Evolutionary conservation across 1,140 invertebrate species (phyloP).

Genomic region (Andricus grossulariae): DNA sequence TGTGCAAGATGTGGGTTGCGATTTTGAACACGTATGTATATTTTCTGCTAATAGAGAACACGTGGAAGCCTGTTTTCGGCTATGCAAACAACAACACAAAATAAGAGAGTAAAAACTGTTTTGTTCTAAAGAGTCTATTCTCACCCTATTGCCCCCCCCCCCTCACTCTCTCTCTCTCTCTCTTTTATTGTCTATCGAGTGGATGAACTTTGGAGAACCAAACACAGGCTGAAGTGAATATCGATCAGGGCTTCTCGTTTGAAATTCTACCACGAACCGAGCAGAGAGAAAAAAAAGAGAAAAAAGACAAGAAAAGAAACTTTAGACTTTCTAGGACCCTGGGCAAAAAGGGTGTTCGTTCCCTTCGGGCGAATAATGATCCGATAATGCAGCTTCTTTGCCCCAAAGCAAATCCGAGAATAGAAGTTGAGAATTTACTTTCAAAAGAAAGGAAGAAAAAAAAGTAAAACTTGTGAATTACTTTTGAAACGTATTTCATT

Average conservation of each 20-base stretch:
- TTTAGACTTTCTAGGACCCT: conserved; percentile 8
- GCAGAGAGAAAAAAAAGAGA: neutral
- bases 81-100: neutral
- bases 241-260: conserved; percentile 23
- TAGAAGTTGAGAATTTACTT: neutral
- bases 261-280: conserved; percentile 25
- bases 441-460: neutral
- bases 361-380: conserved; percentile 6
- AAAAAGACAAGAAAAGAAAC: conserved; percentile 18
- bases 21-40: neutral
- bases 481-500: neutral
- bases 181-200: conserved; percentile 38
- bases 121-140: conserved; percentile 42
- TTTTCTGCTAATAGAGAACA: neutral
- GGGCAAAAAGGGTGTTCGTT: neutral
- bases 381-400: conserved; percentile 1
- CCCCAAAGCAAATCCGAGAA: neutral
- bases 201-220: conserved; percentile 42
- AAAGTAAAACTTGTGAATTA: neutral
- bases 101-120: conserved; percentile 30
- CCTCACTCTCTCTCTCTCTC: neutral
- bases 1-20: neutral
- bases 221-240: conserved; percentile 32
- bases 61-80: neutral
- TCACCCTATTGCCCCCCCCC: conserved; percentile 28